Evolutionary conservation across 2,113 vertebrate genomes (phyloP).

Genomic region (Apodemus sylvaticus): DNA sequence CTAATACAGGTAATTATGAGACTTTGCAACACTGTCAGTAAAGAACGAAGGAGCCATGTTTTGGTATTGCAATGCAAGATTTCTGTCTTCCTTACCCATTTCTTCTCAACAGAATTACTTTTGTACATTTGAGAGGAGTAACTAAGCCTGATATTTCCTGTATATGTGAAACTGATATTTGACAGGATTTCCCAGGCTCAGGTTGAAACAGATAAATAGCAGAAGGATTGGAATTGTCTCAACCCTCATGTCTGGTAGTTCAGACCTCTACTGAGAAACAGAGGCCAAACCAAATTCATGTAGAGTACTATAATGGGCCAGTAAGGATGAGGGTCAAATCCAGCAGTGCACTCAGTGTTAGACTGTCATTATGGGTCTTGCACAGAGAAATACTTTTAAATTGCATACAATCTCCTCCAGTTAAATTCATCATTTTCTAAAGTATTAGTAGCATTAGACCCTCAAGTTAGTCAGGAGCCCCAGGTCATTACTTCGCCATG

Average conservation of each 20-base stretch:
- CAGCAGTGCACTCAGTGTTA: neutral
- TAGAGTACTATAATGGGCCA: neutral
- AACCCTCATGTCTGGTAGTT: neutral
- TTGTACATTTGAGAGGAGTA: neutral
- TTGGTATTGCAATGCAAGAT: neutral
- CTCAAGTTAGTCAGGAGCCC: neutral
- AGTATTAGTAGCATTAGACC: neutral
- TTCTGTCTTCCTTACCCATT: neutral
- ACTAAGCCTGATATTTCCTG: neutral
- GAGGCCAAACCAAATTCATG: neutral
- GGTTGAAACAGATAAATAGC: neutral
- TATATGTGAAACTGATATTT: neutral
- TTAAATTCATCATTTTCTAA: neutral
- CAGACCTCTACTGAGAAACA: neutral
- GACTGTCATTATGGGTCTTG: neutral
- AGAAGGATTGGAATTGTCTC: neutral
- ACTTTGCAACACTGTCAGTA: neutral
- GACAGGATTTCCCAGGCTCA: neutral
- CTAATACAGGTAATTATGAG: neutral
- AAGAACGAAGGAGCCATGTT: neutral
- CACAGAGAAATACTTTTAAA: neutral
- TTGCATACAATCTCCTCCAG: neutral
- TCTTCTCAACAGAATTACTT: neutral
- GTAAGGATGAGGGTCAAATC: neutral
- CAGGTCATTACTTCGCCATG: neutral